A percentile compares a stretch with the other conserved stretches of the same genome.
Conservation (phyloP, 2,113 vertebrate genomes). For the Malurus elegans region DNA sequence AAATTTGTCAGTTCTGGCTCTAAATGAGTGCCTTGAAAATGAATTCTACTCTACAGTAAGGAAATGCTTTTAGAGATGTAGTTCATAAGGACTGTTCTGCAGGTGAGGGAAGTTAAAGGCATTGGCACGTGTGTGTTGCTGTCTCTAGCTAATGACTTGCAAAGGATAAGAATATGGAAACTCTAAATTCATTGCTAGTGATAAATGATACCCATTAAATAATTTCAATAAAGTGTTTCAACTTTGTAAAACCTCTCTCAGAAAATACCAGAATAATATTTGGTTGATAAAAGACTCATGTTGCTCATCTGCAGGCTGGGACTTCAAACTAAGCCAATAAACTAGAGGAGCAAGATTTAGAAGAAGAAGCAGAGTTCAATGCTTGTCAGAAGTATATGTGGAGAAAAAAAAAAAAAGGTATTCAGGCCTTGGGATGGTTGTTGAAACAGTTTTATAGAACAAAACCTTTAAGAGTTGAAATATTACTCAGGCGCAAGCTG, state of each 20-base stretch:
- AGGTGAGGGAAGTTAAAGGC: not conserved
- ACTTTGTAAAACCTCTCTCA: not conserved
- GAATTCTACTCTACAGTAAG: not conserved
- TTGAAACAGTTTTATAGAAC: not conserved
- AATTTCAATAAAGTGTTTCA: not conserved
- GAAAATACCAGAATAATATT: not conserved
- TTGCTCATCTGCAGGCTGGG: not conserved
- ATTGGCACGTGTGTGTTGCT: not conserved
- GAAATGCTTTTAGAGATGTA: not conserved
- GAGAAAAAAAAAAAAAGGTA: too few species aligned
- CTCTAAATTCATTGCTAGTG: not conserved
- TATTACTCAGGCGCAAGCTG: not conserved
- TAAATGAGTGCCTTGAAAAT: not conserved
- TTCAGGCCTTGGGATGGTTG: not conserved
- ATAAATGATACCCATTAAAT: constrained; percentile 1
- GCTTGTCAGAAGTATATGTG: not conserved
- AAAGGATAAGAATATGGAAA: not conserved
- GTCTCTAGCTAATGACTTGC: not conserved
- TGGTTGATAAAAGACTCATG: not conserved
- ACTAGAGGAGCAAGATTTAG: not conserved
- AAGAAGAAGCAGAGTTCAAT: not conserved
- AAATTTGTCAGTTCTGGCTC: not conserved
- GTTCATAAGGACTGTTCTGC: not conserved
- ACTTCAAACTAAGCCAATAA: not conserved
- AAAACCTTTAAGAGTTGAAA: not conserved